Evolutionary conservation across 2,888 invertebrate genomes (phyloP).

Genomic region (Theodoxus fluviatilis): DNA sequence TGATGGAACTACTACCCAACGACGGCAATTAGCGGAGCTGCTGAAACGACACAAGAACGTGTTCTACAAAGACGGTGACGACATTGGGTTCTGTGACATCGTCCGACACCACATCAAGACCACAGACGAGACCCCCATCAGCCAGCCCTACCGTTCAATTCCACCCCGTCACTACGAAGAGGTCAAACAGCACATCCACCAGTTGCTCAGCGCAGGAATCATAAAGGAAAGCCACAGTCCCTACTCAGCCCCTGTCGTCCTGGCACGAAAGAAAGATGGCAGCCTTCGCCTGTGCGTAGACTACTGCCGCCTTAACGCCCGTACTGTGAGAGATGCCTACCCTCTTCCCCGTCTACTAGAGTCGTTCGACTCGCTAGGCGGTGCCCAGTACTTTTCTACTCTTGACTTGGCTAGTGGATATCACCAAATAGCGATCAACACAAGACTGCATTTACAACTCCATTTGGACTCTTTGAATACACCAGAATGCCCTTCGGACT

Average conservation of each 20-base stretch:
- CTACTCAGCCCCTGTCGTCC: conserved; percentile 14
- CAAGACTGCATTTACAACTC: conserved; percentile 22
- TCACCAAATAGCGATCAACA: conserved; percentile 24
- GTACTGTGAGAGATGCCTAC: conserved; percentile 4
- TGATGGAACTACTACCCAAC: no score
- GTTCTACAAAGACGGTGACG: no score
- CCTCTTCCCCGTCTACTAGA: conserved; percentile 7
- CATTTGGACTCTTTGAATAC: conserved; percentile 20
- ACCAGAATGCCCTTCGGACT: conserved; percentile 19
- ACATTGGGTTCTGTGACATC: no score
- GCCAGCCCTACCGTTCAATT: no score
- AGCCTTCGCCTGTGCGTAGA: neutral
- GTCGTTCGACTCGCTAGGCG: conserved; percentile 1
- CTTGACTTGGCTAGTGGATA: conserved; percentile 26
- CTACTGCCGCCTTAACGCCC: neutral
- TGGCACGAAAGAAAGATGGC: conserved; percentile 17
- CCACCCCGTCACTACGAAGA: no score
- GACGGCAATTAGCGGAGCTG: no score
- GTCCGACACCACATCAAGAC: no score
- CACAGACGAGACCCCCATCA: no score
- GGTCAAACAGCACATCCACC: no score
- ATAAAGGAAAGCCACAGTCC: neutral
- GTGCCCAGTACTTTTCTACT: conserved; percentile 19
- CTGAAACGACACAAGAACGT: no score
- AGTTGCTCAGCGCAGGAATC: no score